Conservation (phyloP, 2,888 invertebrate species). For the Nemurella pictetii region DNA sequence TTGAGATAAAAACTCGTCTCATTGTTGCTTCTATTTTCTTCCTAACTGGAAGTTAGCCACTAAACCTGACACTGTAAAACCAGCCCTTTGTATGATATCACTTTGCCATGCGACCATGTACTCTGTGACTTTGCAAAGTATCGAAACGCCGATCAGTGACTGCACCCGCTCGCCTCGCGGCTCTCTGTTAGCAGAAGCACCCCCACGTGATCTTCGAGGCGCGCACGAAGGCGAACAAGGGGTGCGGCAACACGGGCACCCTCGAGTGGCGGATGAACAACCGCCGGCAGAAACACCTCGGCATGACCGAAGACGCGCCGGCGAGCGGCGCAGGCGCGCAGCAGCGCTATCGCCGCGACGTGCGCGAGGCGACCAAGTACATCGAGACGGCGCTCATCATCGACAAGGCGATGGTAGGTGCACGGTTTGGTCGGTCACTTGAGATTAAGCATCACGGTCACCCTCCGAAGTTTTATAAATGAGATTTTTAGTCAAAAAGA, state of each 20-base stretch:
- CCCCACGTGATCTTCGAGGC: constrained; percentile 97
- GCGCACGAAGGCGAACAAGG: constrained; percentile 85
- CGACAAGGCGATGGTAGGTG: constrained; percentile 86
- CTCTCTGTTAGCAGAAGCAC: constrained; percentile 74
- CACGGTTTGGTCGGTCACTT: too few relatives aligned
- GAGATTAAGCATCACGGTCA: too few relatives aligned
- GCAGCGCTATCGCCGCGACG: constrained; percentile 68
- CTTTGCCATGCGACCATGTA: too few relatives aligned
- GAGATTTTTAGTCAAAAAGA: too few relatives aligned
- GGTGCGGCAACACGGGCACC: constrained; percentile 81
- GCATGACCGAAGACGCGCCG: constrained; percentile 30
- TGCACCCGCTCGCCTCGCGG: constrained; percentile 39
- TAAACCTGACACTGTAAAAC: too few relatives aligned
- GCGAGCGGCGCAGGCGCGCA: constrained; percentile 26
- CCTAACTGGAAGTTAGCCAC: too few relatives aligned
- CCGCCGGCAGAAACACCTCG: constrained; percentile 63
- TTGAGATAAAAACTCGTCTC: too few relatives aligned
- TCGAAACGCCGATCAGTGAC: constrained; percentile 24
- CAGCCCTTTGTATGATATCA: too few relatives aligned
- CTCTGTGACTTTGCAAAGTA: too few relatives aligned
- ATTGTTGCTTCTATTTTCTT: too few relatives aligned
- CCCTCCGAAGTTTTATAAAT: too few relatives aligned
- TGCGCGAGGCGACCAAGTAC: constrained; percentile 89
- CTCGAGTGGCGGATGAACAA: constrained; percentile 74
- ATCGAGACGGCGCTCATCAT: constrained; percentile 94